These are phyloP conservation scores for Latrodectus hesperus DNA, from an alignment of 2,888 invertebrate genomes.

Conservation along the genomic window DNA sequence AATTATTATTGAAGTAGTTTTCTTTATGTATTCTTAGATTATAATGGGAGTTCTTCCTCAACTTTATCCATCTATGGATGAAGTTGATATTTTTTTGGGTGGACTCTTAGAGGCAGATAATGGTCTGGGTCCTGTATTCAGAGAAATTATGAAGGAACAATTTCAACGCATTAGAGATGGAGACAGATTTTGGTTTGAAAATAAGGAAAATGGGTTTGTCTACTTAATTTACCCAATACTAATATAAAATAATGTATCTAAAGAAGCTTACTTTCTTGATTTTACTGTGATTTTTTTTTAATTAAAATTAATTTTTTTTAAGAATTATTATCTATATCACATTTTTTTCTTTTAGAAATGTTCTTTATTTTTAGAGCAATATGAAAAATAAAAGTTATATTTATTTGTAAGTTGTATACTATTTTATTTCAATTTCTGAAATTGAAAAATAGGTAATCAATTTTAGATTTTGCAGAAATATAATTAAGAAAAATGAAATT, in stretches of 20 bases:
- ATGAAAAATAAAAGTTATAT: no score
- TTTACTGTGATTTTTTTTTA: neutral
- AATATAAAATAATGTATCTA: no score
- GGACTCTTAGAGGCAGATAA: constrained; percentile 78
- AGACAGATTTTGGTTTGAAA: constrained; percentile 80
- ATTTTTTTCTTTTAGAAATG: neutral
- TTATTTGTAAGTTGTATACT: no score
- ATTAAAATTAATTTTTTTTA: neutral
- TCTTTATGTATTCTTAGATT: constrained; percentile 5
- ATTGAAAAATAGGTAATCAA: no score
- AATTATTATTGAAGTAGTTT: neutral
- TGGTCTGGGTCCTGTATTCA: constrained; percentile 78
- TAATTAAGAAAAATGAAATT: neutral
- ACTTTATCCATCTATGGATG: constrained; percentile 71
- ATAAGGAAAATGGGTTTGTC: constrained; percentile 73
- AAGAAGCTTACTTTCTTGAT: no score
- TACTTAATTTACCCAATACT: constrained; percentile 55
- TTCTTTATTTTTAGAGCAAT: neutral
- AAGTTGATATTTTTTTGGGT: constrained; percentile 79
- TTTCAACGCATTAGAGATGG: constrained; percentile 79
- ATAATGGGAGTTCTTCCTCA: constrained; percentile 21
- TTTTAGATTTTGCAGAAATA: neutral
- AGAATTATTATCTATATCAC: neutral
- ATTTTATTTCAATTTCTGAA: no score
- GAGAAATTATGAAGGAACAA: constrained; percentile 78